Conservation (phyloP, 2,797 vertebrate genomes). For the Chaetodon trifasciatus region DNA sequence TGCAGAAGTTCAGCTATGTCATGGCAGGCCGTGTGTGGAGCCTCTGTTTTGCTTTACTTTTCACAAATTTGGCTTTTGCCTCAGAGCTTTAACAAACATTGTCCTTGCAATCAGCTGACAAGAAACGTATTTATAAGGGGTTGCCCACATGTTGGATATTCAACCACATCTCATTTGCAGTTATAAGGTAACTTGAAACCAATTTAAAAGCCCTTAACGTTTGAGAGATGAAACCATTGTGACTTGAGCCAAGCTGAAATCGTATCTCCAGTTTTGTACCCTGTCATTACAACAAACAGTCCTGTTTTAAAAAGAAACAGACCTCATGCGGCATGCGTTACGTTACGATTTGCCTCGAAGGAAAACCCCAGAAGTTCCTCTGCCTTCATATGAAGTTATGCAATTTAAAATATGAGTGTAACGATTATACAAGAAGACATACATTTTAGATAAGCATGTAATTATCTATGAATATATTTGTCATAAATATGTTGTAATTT, state of each 20-base stretch:
- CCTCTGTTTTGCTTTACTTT: constrained; percentile 33
- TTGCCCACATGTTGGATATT: constrained; percentile 53
- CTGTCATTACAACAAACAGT: constrained; percentile 44
- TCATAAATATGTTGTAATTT: constrained; percentile 23
- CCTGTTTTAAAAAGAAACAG: constrained; percentile 44
- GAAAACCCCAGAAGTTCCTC: constrained; percentile 19
- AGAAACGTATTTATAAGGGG: constrained; percentile 32
- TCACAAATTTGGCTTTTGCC: constrained; percentile 17
- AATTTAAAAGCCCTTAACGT: constrained; percentile 45
- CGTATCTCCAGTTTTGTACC: constrained; percentile 33
- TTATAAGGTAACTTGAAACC: constrained; percentile 40
- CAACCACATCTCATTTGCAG: constrained; percentile 53
- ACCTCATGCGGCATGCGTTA: constrained; percentile 34
- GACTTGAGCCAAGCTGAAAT: constrained; percentile 49
- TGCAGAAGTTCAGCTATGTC: constrained; percentile 38
- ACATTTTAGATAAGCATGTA: constrained; percentile 38
- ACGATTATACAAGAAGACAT: constrained; percentile 37
- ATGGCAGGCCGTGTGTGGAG: constrained; percentile 47
- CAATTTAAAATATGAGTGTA: constrained; percentile 36
- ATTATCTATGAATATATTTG: constrained; percentile 20
- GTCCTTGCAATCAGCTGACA: constrained; percentile 20
- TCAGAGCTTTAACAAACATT: constrained; percentile 16
- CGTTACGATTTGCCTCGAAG: constrained; percentile 34
- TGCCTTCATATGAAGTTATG: constrained; percentile 18
- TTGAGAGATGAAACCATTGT: constrained; percentile 51